Base-by-base conservation (phyloP, 2,113 vertebrate genomes). In the Guaruba guarouba region DNA sequence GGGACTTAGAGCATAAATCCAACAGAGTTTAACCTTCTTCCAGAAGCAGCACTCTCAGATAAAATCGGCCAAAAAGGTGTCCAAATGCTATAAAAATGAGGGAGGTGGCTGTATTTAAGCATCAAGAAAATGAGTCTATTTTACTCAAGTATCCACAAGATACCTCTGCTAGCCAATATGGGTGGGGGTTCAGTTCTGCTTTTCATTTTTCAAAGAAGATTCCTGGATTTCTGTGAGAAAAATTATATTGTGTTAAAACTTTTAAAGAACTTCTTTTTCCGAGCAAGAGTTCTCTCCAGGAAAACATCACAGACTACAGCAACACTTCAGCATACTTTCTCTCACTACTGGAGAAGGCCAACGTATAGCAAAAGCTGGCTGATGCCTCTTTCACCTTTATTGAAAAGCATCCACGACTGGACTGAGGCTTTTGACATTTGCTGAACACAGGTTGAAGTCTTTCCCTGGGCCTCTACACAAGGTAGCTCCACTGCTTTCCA, bases 181-280 rank as follows among this genome's bases (percentile, higher is more conserved):
- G 76, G 59, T 55, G 16, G 73, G 73, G 35, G 49, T 76, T 89
- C 71, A 93, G 43, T 51, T 92, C 79, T 94, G 59, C 71, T 59
- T 90, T 95, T 91, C 93, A 62, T 87, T 94, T 95, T 96, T 84
- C 94, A 95, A 93, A 91, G 59, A 92, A 73, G 69, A 83, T 93
- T 95, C 82, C 84, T 95, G 95, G 91, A 93, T 96, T 96, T 96
- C 88, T 68, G 39, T 18, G 29, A 86, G 95, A 95, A 97, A 97
- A 97, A 61, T 31, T 96, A 93, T 95, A 94, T 52, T 87, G 91
- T 96, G 95, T n/a, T 84, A 97, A 79, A 95, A 95, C 44, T 79
- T 74, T 89, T 49, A 89, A 92, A 93, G 86, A 91, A 75, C 66
- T 43, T 16, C n/a, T 94, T 82, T 95, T 97, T 95, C 90, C 8